Conservation (phyloP, 2,888 invertebrate species). For the Hymenopus coronatus region DNA sequence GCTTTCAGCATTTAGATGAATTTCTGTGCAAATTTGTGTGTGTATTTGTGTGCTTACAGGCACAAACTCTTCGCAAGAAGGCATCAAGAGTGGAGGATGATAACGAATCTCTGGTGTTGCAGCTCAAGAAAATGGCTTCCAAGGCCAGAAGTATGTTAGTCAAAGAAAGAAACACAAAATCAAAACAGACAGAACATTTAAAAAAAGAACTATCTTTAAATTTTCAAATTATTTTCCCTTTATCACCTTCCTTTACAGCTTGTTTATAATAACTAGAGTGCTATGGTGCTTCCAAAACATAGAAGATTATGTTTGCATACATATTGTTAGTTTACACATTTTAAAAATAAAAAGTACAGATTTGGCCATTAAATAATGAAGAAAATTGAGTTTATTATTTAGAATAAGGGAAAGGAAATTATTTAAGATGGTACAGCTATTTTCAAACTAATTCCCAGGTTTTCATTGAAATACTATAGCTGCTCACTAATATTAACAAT, state of each 20-base stretch:
- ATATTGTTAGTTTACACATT: neutral
- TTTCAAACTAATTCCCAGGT: too few relatives aligned
- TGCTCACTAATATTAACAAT: too few relatives aligned
- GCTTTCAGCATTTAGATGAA: conserved; percentile 30
- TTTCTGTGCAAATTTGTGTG: neutral
- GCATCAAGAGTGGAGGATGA: conserved; percentile 92
- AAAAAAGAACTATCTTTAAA: neutral
- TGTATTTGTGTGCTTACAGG: conserved; percentile 57
- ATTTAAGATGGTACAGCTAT: too few relatives aligned
- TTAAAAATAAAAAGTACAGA: neutral
- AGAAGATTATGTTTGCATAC: neutral
- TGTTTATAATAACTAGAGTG: neutral
- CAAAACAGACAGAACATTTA: neutral
- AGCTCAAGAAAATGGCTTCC: conserved; percentile 94
- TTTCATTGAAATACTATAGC: too few relatives aligned
- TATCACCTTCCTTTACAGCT: neutral
- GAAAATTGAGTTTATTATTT: too few relatives aligned
- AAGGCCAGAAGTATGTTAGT: conserved; percentile 72
- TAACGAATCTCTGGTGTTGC: conserved; percentile 92
- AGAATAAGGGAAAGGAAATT: too few relatives aligned
- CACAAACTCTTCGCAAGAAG: conserved; percentile 83
- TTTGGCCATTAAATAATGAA: too few relatives aligned
- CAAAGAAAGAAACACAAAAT: neutral
- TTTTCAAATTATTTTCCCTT: neutral
- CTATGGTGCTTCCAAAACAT: neutral